A percentile compares a stretch with the other conserved stretches of the same genome.
Evolutionary conservation across 2,888 invertebrate genomes (phyloP).

Genomic region (Trachelus iudaicus): DNA sequence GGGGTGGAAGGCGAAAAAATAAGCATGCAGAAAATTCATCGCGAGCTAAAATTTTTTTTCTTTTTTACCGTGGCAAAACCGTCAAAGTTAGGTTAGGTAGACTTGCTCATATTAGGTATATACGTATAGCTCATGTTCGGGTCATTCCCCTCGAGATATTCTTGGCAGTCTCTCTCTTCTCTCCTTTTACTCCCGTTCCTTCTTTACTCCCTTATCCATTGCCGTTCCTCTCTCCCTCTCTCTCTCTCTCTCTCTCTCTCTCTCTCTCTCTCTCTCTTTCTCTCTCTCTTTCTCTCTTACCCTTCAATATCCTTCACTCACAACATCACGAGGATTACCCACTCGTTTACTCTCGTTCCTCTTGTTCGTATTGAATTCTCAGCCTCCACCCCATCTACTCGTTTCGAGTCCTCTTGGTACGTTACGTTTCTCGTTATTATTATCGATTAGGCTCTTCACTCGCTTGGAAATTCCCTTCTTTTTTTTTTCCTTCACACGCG

Average conservation of each 20-base stretch:
- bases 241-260: too few relatives aligned
- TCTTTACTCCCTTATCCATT: background rate
- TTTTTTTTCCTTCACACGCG: background rate
- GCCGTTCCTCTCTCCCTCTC: constrained; percentile 3
- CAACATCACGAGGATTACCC: constrained; percentile 15
- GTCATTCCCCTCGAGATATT: constrained; percentile 57
- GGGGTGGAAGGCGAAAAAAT: background rate
- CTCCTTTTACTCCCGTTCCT: constrained; percentile 28
- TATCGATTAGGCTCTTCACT: background rate
- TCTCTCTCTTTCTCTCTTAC: background rate
- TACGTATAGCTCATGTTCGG: constrained; percentile 44
- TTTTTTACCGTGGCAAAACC: background rate
- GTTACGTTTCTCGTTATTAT: background rate
- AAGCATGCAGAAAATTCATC: background rate
- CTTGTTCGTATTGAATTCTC: constrained; percentile 6
- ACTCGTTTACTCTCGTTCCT: constrained; percentile 21
- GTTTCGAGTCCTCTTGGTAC: background rate
- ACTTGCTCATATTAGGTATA: constrained; percentile 17
- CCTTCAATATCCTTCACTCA: constrained; percentile 6
- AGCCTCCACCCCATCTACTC: background rate
- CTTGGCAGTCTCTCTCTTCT: constrained; percentile 47
- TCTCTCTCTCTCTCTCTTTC: constrained; percentile 1
- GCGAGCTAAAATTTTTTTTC: background rate
- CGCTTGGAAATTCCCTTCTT: background rate
- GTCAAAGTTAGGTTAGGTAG: background rate